A percentile compares a stretch with the other conserved stretches of the same genome.
phyloP scores from a whole-genome alignment of 2,113 vertebrate genomes.

The Apus apus region DNA sequence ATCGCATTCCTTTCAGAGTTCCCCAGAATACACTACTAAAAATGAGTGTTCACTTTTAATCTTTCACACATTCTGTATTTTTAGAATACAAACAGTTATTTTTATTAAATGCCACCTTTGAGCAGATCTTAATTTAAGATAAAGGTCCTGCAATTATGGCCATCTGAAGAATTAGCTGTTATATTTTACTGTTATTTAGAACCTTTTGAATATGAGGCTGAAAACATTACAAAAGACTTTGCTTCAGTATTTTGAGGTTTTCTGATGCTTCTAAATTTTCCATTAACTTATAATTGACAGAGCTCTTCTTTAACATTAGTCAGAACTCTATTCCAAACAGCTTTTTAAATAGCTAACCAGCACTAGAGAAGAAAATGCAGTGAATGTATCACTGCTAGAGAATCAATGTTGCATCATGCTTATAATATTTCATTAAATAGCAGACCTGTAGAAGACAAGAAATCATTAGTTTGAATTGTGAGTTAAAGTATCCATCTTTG shows the following conservation, averaged over 20 bases:
- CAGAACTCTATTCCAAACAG: not conserved
- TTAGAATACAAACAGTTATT: not conserved
- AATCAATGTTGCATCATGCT: not conserved
- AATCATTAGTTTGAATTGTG: not conserved
- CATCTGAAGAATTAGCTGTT: not conserved
- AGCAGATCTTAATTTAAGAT: not conserved
- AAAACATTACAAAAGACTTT: not conserved
- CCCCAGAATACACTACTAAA: not conserved
- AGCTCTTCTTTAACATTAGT: not conserved
- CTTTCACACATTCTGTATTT: not conserved
- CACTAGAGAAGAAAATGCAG: not conserved
- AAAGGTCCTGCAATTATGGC: not conserved
- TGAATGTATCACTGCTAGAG: not conserved
- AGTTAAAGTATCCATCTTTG: not conserved
- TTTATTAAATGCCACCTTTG: not conserved
- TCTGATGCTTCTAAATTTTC: not conserved
- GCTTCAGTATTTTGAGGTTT: not conserved
- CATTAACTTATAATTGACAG: conserved; percentile 4
- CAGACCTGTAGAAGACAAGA: not conserved
- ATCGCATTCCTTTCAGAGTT: not conserved
- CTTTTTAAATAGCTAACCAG: not conserved
- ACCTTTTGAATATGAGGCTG: not conserved
- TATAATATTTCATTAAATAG: not conserved
- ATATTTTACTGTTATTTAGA: not conserved
- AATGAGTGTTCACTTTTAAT: not conserved